Evolutionary conservation across 2,888 invertebrate species (phyloP), one percentile per base, ranked within the genome.

Genomic region (Orthosia gracilis): DNA sequence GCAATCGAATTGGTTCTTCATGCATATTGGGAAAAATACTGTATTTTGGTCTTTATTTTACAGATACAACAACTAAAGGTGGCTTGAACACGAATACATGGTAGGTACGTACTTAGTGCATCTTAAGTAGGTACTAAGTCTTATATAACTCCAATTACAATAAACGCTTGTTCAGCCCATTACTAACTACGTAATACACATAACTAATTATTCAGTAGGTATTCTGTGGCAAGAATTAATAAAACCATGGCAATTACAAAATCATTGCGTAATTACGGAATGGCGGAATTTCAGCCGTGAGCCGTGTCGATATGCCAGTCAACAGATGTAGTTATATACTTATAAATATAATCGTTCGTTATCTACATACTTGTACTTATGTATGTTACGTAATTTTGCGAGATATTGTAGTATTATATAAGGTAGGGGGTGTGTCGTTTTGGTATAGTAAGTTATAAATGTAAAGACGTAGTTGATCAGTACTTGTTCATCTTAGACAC

Each of bases 351-450:
- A 55, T 63, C 45, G 57, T 66, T 75, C 45, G 57, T 66, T 75
- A 80, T 80, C 80, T 45, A 76, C 13, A 62, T 63, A 76, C 23
- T 49, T 9, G n/a, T 54, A 62, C 15, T 15, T 52, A 68, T 13
- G n/a, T 52, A 68, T 71, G 18, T 76, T 69, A 70, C 76, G 69
- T 17, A 80, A 75, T 67, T 66, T 66, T n/a, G 62, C 40, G 12
- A 21, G 66, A 66, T 59, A 54, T 72, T 52, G 13, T 64, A 13
- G 18, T 40, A 50, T 76, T 63, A 58, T 18, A 68, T 61, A 49
- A 67, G 4, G 18, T 13, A 21, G 58, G 76, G 80, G 79, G 80
- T 69, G 79, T 79, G 79, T 80, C 69, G 15, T 31, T 73, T 78
- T 47, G 45, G 21, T 13, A 18, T 49, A 45, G 13, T 55, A 40